A percentile compares a stretch with the other conserved stretches of the same genome.
Conservation (phyloP, 1,140 invertebrate species). For the Drosophila watanabei region DNA sequence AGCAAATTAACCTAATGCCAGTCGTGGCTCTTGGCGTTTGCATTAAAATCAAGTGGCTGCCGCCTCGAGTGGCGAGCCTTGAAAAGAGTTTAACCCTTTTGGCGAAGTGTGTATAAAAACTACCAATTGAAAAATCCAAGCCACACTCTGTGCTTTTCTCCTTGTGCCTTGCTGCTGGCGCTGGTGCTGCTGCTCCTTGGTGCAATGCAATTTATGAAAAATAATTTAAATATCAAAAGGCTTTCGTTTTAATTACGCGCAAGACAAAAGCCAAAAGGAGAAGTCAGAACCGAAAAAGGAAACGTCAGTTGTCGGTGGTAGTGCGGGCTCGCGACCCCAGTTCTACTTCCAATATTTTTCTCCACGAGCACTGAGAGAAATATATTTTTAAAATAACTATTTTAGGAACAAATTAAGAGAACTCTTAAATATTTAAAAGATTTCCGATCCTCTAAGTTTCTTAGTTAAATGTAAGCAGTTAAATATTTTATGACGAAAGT, state of each 20-base stretch:
- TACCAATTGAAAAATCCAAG: conserved; percentile 36
- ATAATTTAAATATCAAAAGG: conserved; percentile 84
- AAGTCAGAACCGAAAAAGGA: conserved; percentile 53
- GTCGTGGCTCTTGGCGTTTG: conserved; percentile 35
- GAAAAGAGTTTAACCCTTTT: conserved; percentile 20
- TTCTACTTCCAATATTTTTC: conserved; percentile 26
- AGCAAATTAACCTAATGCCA: conserved; percentile 76
- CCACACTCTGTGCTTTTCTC: neutral
- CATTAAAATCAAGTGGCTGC: conserved; percentile 57
- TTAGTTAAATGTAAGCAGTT: too few species aligned
- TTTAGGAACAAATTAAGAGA: neutral
- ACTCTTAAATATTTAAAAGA: neutral
- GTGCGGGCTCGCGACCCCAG: conserved; percentile 28
- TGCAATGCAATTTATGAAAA: conserved; percentile 82
- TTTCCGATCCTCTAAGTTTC: neutral
- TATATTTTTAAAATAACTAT: neutral
- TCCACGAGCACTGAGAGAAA: neutral
- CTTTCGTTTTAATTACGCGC: conserved; percentile 83
- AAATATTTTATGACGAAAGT: too few species aligned
- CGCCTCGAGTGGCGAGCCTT: conserved; percentile 26
- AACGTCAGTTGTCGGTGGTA: conserved; percentile 50
- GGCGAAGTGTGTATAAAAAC: conserved; percentile 12
- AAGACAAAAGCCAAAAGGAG: conserved; percentile 63
- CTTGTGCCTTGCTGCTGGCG: neutral
- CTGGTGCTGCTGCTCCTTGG: conserved; percentile 7